A percentile compares a stretch with the other conserved stretches of the same genome.
Conservation (phyloP, 2,888 invertebrate species). For the Synanthedon vespiformis region DNA sequence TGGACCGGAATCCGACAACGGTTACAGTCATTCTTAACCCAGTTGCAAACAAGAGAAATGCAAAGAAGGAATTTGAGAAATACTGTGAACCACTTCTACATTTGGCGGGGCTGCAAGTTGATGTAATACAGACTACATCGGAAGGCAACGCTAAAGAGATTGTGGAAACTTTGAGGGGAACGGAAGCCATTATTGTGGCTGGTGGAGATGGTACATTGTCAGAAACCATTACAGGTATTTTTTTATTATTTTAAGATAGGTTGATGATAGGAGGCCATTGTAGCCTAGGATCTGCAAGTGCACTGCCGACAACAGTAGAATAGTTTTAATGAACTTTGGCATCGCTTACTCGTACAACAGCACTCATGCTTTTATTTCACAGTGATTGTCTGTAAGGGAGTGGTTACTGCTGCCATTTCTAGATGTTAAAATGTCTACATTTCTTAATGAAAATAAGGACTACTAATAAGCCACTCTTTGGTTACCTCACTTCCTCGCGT, state of each 20-base stretch:
- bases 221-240: slow-evolving; percentile 81
- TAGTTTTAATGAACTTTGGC: too few relatives aligned
- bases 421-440: too few relatives aligned
- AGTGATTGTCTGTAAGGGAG: too few relatives aligned
- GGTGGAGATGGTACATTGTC: slow-evolving; percentile 96
- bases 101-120: slow-evolving; percentile 83
- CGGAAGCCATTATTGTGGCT: slow-evolving; percentile 90
- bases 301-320: too few relatives aligned
- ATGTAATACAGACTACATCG: slow-evolving; percentile 83
- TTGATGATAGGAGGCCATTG: too few relatives aligned
- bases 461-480: too few relatives aligned
- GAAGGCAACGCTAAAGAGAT: slow-evolving; percentile 90
- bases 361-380: too few relatives aligned
- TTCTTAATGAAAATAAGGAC: too few relatives aligned
- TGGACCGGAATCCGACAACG: slow-evolving; percentile 74
- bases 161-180: slow-evolving; percentile 79
- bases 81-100: slow-evolving; percentile 95
- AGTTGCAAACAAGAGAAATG: slow-evolving; percentile 83
- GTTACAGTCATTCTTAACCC: slow-evolving; percentile 93
- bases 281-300: background rate
- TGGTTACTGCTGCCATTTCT: too few relatives aligned
- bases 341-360: too few relatives aligned
- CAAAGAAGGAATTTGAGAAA: slow-evolving; percentile 81
- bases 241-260: background rate
- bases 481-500: too few relatives aligned